These are phyloP conservation scores for Lamellibrachia luymesi DNA, from an alignment of 1,140 invertebrate species.

Conservation along the genomic window DNA sequence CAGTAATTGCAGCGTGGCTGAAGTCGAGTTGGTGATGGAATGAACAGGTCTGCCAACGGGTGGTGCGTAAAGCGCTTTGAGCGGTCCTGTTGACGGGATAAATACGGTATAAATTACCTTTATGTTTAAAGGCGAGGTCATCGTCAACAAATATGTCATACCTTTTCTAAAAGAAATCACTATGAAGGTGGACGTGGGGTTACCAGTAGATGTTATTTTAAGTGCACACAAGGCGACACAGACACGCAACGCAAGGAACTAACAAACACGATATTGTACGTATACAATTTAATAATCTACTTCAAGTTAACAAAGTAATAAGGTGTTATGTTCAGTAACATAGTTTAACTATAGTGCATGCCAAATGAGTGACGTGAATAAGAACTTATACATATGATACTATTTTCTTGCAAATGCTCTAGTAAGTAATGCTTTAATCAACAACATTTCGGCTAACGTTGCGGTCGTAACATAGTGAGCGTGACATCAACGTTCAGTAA, in stretches of 20 bases:
- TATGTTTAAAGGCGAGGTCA: too few relatives aligned
- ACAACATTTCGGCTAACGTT: neutral
- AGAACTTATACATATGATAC: neutral
- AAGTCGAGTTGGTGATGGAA: too few relatives aligned
- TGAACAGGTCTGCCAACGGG: neutral
- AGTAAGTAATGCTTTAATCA: neutral
- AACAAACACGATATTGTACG: neutral
- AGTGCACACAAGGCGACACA: neutral
- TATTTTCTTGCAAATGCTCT: neutral
- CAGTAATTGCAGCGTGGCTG: too few relatives aligned
- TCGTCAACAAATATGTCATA: too few relatives aligned
- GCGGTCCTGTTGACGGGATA: neutral
- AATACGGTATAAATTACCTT: too few relatives aligned
- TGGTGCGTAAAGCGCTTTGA: neutral
- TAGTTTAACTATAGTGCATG: neutral
- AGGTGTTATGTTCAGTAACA: neutral
- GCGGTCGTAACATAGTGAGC: neutral
- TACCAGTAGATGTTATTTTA: neutral
- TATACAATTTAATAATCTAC: neutral
- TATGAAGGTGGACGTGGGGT: neutral
- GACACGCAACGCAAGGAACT: neutral
- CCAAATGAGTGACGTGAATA: neutral
- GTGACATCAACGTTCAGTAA: neutral
- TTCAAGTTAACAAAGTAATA: neutral
- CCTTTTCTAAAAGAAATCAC: neutral